These are phyloP conservation scores for Oceanites oceanicus DNA, from an alignment of 2,113 vertebrate genomes.

Conservation along the genomic window DNA sequence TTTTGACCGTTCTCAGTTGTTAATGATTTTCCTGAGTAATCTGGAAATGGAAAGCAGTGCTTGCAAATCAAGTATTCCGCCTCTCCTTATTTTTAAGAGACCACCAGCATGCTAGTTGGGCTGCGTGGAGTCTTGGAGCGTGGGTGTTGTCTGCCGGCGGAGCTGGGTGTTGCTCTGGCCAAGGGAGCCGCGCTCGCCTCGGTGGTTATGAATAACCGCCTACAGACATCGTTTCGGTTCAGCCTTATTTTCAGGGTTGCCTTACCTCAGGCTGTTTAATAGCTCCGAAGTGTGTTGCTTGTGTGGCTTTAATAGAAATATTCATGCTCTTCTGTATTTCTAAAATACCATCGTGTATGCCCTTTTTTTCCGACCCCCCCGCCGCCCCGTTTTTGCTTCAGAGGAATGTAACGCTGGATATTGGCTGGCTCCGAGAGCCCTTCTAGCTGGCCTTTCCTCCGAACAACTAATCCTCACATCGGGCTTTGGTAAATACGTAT, in stretches of 20 bases:
- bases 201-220: background rate
- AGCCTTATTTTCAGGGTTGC: background rate
- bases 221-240: background rate
- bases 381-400: background rate
- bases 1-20: background rate
- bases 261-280: background rate
- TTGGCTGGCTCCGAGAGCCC: background rate
- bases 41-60: background rate
- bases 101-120: no score
- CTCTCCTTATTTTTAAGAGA: background rate
- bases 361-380: background rate
- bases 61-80: background rate
- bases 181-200: fast-evolving
- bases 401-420: background rate
- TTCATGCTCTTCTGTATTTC: background rate
- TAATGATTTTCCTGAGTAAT: background rate
- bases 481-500: background rate
- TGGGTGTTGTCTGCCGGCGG: fast-evolving
- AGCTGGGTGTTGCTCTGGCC: background rate
- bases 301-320: background rate
- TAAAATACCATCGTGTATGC: background rate
- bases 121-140: fast-evolving
- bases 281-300: background rate
- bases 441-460: background rate
- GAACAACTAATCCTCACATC: background rate